Evolutionary conservation across 2,113 vertebrate species (phyloP), one percentile per base, ranked within the genome.

Genomic region (Triplophysa rosa): DNA sequence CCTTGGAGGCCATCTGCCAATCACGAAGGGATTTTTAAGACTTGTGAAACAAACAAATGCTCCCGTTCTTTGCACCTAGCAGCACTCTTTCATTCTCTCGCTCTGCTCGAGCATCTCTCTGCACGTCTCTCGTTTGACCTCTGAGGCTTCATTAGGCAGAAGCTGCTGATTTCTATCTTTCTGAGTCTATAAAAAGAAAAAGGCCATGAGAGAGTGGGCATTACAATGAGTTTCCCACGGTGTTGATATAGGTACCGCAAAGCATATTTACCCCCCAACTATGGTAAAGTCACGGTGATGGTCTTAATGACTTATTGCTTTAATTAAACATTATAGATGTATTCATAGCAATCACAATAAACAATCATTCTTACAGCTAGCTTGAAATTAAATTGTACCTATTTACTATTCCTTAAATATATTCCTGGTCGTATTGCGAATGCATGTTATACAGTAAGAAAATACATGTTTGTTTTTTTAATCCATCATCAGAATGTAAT

Each of bases 1-100:
- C 59, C 58, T 21, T 67, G 59, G 47, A 33, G 70, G 77, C 65
- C 49, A 70, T 84, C 77, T 64, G 77, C 79, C 77, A 78, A 54
- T 59, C 70, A 81, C 56, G n/a, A 62, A 37, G 42, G 80, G 72
- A 77, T 82, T 84, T 73, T 47, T 24, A 26, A 54, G 49, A 66
- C 67, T 45, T 26, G 59, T 64, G 70, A 68, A 45, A 63, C 54
- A 63, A 81, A 72, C 58, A 78, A 26, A 6, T 70, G 75, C 75
- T 59, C 65, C 17, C 26, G 33, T 40, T 65, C 42, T 72, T 40
- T 40, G 29, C 26, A 8, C 10, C 17, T 21, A 24, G 69, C 19
- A 37, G 33, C 54, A 24, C 4, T 4, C 13, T 74, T 62, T 74
- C 56, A 74, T 59, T 62, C 19, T 26, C 14, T 62, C 37, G 45